These are phyloP conservation scores for Pseudochromis fuscus DNA, from an alignment of 2,797 vertebrate species.

Conservation along the genomic window DNA sequence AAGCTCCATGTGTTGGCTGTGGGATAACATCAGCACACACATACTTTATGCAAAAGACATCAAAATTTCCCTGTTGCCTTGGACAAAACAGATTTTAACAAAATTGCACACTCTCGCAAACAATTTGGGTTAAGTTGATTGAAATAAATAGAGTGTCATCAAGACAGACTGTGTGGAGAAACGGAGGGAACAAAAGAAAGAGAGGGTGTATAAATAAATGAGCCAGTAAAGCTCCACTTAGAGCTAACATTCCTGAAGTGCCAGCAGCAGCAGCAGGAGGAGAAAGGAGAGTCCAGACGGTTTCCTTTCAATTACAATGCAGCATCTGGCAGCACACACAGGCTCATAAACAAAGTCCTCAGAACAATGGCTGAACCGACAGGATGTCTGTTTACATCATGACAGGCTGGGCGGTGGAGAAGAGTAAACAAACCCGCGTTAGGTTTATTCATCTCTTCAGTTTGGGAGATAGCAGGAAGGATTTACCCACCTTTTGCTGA, in stretches of 20 bases:
- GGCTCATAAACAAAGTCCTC: slow-evolving; percentile 63
- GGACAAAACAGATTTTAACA: not conserved
- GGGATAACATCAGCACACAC: not conserved
- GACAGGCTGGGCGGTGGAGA: slow-evolving; percentile 38
- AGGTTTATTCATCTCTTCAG: slow-evolving; percentile 26
- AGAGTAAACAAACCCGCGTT: slow-evolving; percentile 48
- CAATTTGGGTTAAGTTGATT: slow-evolving; percentile 5
- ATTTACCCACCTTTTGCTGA: slow-evolving; percentile 26
- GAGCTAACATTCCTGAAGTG: slow-evolving; percentile 58
- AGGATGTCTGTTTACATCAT: slow-evolving; percentile 66
- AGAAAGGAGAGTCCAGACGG: slow-evolving; percentile 67
- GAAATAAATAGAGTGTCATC: slow-evolving; percentile 28
- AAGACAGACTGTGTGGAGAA: slow-evolving; percentile 32
- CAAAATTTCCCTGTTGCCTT: not conserved
- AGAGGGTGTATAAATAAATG: slow-evolving; percentile 59
- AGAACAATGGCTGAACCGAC: slow-evolving; percentile 64
- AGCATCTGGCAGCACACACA: slow-evolving; percentile 75
- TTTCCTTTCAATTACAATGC: slow-evolving; percentile 76
- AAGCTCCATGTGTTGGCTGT: not conserved
- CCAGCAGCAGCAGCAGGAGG: slow-evolving; percentile 58
- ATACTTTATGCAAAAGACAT: not conserved
- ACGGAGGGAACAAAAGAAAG: slow-evolving; percentile 30
- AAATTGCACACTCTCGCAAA: slow-evolving; percentile 12
- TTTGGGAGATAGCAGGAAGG: slow-evolving; percentile 18
- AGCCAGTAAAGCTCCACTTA: slow-evolving; percentile 64